Evolutionary conservation across 1,140 invertebrate genomes (phyloP), one percentile per base, ranked within the genome.

Genomic region (Zaprionus taronus): DNA sequence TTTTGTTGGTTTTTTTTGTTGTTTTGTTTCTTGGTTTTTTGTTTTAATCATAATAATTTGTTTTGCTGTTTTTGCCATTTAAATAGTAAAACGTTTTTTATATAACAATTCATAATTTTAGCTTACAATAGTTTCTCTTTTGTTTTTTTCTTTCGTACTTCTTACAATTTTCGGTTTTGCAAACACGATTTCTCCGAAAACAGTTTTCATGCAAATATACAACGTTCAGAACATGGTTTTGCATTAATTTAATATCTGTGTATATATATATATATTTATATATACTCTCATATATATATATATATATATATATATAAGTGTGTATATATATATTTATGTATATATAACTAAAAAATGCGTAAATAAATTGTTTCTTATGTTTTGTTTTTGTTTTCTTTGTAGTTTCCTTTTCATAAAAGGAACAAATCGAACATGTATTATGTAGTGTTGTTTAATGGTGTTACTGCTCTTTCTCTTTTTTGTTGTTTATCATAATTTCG

Each of bases 101-200:
- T 89, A 89, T 90, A 90, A 90, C 85, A 90, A 91, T 90, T 90
- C 85, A 90, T 90, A 90, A 86, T 85, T 90, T 90, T 90, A 90
- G 73, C 85, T 91, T 90, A 90, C 62, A 82, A 64, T 91, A 90
- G 57, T 68, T 58, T 67, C 47, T 60, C 20, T 74, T 81, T 69
- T 71, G 73, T 76, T 83, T 84, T 84, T 67, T 84, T 67, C 63
- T 49, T 80, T 78, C 77, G 69, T 80, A 89, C 68, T 71, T 77
- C 80, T 80, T 87, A 87, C 83, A 87, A 72, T 80, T 81, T 80
- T 79, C 47, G 64, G 79, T 81, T 72, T 81, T 80, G 73, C 74
- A 77, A 81, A 71, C 62, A 75, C 67, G 63, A 72, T 60, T 75
- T 75, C 57, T 62, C 55, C 70, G 82, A 87, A 84, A 78, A 89